Evolutionary conservation across 1,140 invertebrate species (phyloP).

Genomic region (Vanessa atalanta): DNA sequence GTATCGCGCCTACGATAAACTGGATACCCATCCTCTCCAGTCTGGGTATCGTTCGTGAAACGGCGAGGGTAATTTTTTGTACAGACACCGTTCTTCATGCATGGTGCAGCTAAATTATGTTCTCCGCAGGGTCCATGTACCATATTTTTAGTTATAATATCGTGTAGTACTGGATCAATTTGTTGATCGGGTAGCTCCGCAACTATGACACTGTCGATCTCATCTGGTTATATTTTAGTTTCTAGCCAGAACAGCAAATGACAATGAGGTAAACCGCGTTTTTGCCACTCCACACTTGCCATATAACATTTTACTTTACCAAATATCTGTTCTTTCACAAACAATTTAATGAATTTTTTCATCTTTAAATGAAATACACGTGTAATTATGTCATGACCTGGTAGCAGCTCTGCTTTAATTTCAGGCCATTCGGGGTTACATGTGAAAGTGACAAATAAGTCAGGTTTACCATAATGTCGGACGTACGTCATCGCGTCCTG

Average conservation of each 20-base stretch:
- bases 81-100: no score
- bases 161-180: neutral
- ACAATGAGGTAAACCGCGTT: neutral
- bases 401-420: conserved; percentile 4
- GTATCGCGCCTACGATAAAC: no score
- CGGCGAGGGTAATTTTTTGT: no score
- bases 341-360: neutral
- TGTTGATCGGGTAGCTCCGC: neutral
- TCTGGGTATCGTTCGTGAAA: no score
- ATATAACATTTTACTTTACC: neutral
- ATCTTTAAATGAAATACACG: conserved; percentile 19
- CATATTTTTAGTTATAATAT: conserved; percentile 2
- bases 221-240: neutral
- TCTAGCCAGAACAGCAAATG: neutral
- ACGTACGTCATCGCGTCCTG: no score
- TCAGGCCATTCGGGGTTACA: conserved; percentile 24
- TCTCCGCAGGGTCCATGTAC: conserved; percentile 5
- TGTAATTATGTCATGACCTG: conserved; percentile 13
- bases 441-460: no score
- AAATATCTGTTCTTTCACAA: conserved; percentile 8
- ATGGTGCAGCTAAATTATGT: no score
- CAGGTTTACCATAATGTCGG: no score
- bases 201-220: neutral
- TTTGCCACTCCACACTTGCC: neutral
- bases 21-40: no score